A percentile compares a stretch with the other conserved stretches of the same genome.
These are phyloP conservation scores for Archivesica marissinica DNA, from an alignment of 1,140 invertebrate genomes.

Conservation along the genomic window DNA sequence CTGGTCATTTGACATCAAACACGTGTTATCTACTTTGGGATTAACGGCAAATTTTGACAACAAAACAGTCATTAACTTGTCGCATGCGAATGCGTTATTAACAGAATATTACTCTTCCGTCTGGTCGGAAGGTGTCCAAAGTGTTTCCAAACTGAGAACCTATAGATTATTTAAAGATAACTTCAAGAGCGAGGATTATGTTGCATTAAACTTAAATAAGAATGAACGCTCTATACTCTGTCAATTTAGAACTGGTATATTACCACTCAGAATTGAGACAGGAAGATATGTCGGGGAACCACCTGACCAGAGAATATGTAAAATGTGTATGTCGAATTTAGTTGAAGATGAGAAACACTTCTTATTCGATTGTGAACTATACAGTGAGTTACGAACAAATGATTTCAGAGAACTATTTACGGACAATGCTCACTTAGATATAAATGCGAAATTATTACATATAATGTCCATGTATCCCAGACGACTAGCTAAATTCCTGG, in stretches of 20 bases:
- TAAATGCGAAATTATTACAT: too few species aligned
- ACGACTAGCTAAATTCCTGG: too few species aligned
- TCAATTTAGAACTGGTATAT: slow-evolving; percentile 3
- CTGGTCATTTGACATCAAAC: slow-evolving; percentile 56
- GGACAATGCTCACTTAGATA: too few species aligned
- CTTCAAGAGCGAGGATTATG: not conserved
- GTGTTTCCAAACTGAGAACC: not conserved
- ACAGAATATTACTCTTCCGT: not conserved
- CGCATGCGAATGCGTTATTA: not conserved
- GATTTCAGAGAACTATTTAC: too few species aligned
- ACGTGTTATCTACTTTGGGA: not conserved
- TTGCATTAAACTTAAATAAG: not conserved
- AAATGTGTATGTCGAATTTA: too few species aligned
- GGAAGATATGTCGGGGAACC: slow-evolving; percentile 3
- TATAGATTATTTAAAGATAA: not conserved
- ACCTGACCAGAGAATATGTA: slow-evolving; percentile 12
- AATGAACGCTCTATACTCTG: not conserved
- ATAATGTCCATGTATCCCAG: too few species aligned
- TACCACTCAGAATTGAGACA: slow-evolving; percentile 20
- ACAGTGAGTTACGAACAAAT: too few species aligned
- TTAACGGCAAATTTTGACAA: not conserved
- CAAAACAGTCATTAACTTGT: not conserved
- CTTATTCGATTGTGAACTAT: too few species aligned
- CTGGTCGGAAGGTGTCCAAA: not conserved
- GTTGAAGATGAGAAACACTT: too few species aligned